Evolutionary conservation across 2,888 invertebrate species (phyloP), one percentile per base, ranked within the genome.

Genomic region (Microplitis manilae): DNA sequence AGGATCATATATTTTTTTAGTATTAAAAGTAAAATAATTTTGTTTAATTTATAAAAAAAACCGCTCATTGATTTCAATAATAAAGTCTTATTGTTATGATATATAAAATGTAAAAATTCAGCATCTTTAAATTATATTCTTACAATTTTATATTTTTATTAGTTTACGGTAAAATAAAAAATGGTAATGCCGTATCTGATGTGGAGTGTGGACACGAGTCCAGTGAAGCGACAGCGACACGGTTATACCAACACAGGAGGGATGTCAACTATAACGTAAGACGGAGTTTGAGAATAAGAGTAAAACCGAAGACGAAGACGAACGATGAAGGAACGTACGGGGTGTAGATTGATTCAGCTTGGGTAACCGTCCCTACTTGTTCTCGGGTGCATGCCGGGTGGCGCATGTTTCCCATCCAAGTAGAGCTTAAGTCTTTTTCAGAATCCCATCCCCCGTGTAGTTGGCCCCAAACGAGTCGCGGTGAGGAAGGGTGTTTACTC

Each of bases 401-500:
- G 50, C 50, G 50, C 13, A 50, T 50, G 50, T 13, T 50, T 13
- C 50, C 50, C 13, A 50, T 50, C 50, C 8, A 8, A 50, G 13
- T 13, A 50, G 50, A 50, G 50, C 50, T 50, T 50, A 50, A 50
- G 50, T 50, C 50, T 50, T 50, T 50, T 50, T 50, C 50, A 9
- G 50, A 50, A 13, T 50, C 50, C 9, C 50, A 50, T 50, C 50
- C 50, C 50, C 50, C 50, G 50, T 50, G 69, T 75, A 75, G 69
- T 75, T 77, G 75, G 64, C 67, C 78, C 60, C 68, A 67, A 77
- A 83, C 83, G 84, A 86, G 83, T 85, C 85, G 85, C 85, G 84
- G 88, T 84, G 87, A 87, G 86, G 86, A 87, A 87, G 88, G 86
- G 84, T 89, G 89, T 90, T 90, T 90, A 87, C 90, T 87, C 89